A percentile compares a stretch with the other conserved stretches of the same genome.
Conservation (phyloP, 2,113 vertebrate species). For the Hoplias malabaricus region DNA sequence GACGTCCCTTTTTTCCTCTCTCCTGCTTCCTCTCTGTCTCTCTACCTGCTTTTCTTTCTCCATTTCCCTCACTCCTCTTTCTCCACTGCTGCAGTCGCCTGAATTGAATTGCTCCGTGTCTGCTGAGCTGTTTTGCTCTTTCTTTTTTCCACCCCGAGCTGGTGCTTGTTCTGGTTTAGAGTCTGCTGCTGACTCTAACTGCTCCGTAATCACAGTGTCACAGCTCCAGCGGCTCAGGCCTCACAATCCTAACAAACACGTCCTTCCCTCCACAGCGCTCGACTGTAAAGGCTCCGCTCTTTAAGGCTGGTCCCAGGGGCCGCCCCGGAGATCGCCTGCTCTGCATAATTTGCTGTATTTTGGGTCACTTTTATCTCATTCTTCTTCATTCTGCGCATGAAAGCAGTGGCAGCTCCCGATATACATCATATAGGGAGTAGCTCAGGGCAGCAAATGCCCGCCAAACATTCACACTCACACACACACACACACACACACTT, state of each 20-base stretch:
- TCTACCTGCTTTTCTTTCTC: background rate
- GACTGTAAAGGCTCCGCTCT: background rate
- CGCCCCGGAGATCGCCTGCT: background rate
- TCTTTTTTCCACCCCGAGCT: background rate
- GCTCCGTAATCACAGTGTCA: background rate
- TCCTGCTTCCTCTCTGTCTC: background rate
- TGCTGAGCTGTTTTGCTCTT: background rate
- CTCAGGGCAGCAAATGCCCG: background rate
- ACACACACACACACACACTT: too few species aligned
- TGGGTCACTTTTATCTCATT: background rate
- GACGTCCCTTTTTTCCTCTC: background rate
- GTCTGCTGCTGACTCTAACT: background rate
- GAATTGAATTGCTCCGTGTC: background rate
- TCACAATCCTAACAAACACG: background rate
- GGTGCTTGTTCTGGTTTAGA: background rate
- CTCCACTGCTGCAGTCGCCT: slow-evolving; percentile 5
- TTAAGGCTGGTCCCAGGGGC: background rate
- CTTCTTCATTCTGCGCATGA: background rate
- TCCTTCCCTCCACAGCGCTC: background rate
- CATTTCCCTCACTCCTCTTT: background rate
- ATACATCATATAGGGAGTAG: background rate
- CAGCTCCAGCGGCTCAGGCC: background rate
- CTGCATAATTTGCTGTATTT: background rate
- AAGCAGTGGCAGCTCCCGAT: background rate
- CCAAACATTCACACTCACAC: background rate